Conservation (phyloP, 2,797 vertebrate species). For the Balearica regulorum region DNA sequence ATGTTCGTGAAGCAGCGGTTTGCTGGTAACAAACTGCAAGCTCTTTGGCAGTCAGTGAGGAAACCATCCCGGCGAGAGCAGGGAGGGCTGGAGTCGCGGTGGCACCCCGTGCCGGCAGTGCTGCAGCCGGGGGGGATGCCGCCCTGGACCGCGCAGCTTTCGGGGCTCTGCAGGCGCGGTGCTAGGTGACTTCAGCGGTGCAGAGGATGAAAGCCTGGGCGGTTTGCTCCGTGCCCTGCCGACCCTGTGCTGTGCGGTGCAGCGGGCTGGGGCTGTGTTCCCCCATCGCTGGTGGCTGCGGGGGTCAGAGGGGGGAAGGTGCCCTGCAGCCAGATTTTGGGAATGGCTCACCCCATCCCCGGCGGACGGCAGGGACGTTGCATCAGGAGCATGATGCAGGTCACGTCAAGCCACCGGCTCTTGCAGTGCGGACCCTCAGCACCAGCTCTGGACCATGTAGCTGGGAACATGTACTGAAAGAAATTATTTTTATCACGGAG, state of each 20-base stretch:
- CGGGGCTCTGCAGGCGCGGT: accelerated
- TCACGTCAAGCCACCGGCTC: not conserved
- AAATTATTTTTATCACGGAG: not conserved
- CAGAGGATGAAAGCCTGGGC: accelerated
- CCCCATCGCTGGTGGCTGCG: too few species aligned
- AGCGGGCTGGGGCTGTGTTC: too few species aligned
- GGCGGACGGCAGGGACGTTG: accelerated
- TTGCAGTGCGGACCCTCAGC: not conserved
- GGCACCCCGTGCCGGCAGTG: accelerated
- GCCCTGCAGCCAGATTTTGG: too few species aligned
- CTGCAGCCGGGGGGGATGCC: not conserved
- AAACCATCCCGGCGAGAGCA: accelerated
- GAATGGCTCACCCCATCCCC: not conserved
- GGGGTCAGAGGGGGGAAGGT: not conserved
- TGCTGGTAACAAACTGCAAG: not conserved
- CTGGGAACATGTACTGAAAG: not conserved
- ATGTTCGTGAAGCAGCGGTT: not conserved
- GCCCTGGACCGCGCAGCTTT: accelerated
- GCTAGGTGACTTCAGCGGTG: not conserved
- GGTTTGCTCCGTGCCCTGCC: not conserved
- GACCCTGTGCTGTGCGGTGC: not conserved
- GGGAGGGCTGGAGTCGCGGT: accelerated
- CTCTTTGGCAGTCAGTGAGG: not conserved
- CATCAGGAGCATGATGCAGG: not conserved
- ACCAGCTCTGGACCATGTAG: accelerated